Evolutionary conservation across 2,888 invertebrate genomes (phyloP).

Genomic region (Melanchra persicariae): DNA sequence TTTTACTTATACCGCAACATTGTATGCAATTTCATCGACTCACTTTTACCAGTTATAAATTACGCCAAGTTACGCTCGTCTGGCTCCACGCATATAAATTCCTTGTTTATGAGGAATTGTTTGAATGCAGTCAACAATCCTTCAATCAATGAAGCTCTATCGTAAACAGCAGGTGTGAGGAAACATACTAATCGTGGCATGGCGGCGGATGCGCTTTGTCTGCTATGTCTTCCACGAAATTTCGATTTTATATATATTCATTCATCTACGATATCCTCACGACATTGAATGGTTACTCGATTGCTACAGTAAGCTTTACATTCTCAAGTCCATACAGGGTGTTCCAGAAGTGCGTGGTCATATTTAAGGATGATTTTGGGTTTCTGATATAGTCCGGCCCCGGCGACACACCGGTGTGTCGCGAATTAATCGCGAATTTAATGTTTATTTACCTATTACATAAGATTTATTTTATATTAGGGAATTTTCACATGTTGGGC

Average conservation of each 20-base stretch:
- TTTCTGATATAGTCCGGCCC: too few species aligned
- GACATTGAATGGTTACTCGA: constrained; percentile 18
- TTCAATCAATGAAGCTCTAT: constrained; percentile 26
- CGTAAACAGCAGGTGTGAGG: constrained; percentile 47
- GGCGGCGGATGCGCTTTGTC: constrained; percentile 44
- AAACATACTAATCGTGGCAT: constrained; percentile 23
- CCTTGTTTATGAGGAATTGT: constrained; percentile 10
- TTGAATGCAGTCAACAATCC: constrained; percentile 8
- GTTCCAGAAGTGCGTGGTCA: too few species aligned
- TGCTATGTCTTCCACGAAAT: constrained; percentile 41
- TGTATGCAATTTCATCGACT: not conserved
- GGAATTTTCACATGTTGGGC: too few species aligned
- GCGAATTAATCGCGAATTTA: too few species aligned
- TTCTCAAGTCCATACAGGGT: not conserved
- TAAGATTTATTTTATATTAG: too few species aligned
- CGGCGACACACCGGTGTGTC: too few species aligned
- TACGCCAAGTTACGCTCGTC: not conserved
- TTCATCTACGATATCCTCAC: constrained; percentile 16
- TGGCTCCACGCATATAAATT: not conserved
- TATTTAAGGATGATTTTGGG: too few species aligned
- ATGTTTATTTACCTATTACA: too few species aligned
- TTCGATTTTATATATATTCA: constrained; percentile 30
- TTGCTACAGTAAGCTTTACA: constrained; percentile 2
- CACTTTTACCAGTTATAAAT: not conserved
- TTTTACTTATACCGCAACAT: too few species aligned